These are phyloP conservation scores for Eurystomus gularis DNA, from an alignment of 2,113 vertebrate species.

Conservation along the genomic window DNA sequence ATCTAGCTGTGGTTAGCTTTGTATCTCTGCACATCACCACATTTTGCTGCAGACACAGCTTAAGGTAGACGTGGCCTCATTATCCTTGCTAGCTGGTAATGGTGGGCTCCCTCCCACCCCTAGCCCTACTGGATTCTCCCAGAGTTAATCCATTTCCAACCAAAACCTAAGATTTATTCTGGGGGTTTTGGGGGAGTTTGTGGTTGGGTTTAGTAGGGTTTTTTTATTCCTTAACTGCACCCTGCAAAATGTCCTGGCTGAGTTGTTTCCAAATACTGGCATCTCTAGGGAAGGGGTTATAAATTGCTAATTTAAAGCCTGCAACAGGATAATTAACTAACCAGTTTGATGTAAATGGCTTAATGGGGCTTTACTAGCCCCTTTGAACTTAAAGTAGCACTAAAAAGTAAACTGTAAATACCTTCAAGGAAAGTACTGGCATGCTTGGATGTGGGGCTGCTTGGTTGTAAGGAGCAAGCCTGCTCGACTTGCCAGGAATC, in stretches of 20 bases:
- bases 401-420: constrained; percentile 70
- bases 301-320: constrained; percentile 64
- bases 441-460: constrained; percentile 4
- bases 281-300: constrained; percentile 61
- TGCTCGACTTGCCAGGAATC: constrained; percentile 24
- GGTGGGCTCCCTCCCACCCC: neutral
- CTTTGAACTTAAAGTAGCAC: constrained; percentile 64
- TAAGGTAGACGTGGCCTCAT: neutral
- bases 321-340: constrained; percentile 64
- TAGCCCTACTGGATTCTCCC: neutral
- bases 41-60: neutral
- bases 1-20: neutral
- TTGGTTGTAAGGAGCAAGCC: constrained; percentile 4
- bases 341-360: constrained; percentile 68
- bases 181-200: neutral
- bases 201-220: neutral
- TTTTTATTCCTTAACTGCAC: constrained; percentile 11
- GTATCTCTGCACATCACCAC: accelerated
- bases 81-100: neutral
- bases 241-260: constrained; percentile 24
- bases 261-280: constrained; percentile 52
- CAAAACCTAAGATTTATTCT: neutral
- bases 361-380: constrained; percentile 62
- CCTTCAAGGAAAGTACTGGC: constrained; percentile 58
- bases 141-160: neutral